Base-by-base conservation (phyloP, 2,888 invertebrate genomes). In the Endomychus coccineus region DNA sequence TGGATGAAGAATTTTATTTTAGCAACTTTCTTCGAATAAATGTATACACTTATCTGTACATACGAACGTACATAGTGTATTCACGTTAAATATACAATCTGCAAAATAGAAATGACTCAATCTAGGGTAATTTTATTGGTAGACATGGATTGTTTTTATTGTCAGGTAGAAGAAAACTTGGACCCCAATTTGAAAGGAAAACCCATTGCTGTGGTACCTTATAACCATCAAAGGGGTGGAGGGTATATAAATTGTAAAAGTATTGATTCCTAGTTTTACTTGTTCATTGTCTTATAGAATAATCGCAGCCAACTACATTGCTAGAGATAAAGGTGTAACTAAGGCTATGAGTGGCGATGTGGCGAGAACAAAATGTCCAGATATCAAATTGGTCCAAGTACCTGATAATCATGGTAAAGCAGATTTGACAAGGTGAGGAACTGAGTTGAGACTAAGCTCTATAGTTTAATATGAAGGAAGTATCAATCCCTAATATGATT, bases 131-230 rank as follows among this genome's bases (percentile, higher is more conserved):
- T 98, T 12, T 80, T 87, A 24, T 71, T 98, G 31, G 83, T 98
- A 31, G 97, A 98, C 62, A 97, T 98, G 97, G 97, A 98, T 64
- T 96, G 96, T 68, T 98, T 98, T 68, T 98, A 94, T 66, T 97
- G 96, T 54, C 97, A 97, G 77, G 97, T 98, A 2, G 97, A 98
- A 68, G 88, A 90, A 57, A 82, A 89, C 61, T 67, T 88, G n/a
- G 74, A 87, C 58, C 91, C 95, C 0, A 70, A 74, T 40, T 70
- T 88, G 45, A 73, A 73, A 62, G 94, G 90, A 30, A 84, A 88
- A 67, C 97, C 97, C 1, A 78, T 95, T 42, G 96, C 91, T 34
- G 97, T 98, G 3, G 94, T 95, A 0, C 97, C 97, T 62, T 95
- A 96, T 58, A 95, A 91, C 61, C 78, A 81, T 2, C 95, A 88